These are phyloP conservation scores for Pseudolaguvia tuberculata DNA, from an alignment of 2,113 vertebrate species.

Conservation along the genomic window DNA sequence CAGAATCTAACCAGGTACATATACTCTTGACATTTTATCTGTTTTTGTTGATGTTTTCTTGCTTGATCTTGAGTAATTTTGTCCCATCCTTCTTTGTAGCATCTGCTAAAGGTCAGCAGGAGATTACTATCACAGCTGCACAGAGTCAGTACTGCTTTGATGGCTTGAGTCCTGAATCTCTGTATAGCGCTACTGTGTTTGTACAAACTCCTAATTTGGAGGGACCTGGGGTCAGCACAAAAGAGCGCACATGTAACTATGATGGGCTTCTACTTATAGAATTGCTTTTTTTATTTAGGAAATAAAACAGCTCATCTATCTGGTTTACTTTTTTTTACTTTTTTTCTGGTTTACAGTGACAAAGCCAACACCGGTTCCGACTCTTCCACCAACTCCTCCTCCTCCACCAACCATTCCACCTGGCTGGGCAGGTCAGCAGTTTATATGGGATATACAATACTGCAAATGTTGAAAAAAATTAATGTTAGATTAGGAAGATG, in stretches of 20 bases:
- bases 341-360: conserved; percentile 80
- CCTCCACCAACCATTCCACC: conserved; percentile 93
- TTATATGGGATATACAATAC: neutral
- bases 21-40: neutral
- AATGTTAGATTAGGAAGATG: neutral
- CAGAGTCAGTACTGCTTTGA: conserved; percentile 89
- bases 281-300: neutral
- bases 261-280: no score
- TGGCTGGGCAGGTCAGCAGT: conserved; percentile 80
- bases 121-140: conserved; percentile 87
- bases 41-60: neutral
- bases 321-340: conserved; percentile 28
- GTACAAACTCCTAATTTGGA: conserved; percentile 95
- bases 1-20: no score
- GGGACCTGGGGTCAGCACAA: conserved; percentile 80
- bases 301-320: neutral
- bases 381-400: conserved; percentile 82
- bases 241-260: conserved; percentile 79
- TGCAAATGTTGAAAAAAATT: neutral
- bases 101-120: conserved; percentile 77
- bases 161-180: conserved; percentile 80
- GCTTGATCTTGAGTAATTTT: neutral
- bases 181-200: conserved; percentile 81
- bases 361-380: conserved; percentile 86
- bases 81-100: conserved; percentile 49